Conservation (phyloP, 2,888 invertebrate genomes). For the Crematogaster levior region DNA sequence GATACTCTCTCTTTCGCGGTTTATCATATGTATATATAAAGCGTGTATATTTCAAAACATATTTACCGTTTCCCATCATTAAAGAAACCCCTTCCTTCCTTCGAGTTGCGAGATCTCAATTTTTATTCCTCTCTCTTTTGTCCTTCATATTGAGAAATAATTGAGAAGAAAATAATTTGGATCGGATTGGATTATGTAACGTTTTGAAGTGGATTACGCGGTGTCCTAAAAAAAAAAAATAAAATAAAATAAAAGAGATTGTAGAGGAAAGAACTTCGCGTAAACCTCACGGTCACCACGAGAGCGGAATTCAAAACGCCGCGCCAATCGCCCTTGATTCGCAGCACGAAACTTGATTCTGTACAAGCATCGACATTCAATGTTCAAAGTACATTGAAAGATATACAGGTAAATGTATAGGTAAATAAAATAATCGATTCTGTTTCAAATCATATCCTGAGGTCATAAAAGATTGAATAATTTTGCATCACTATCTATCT, state of each 20-base stretch:
- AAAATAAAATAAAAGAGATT: not conserved
- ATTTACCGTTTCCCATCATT: not conserved
- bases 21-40: not conserved
- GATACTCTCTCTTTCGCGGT: not conserved
- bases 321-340: constrained; percentile 39
- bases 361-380: not conserved
- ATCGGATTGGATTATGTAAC: not conserved
- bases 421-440: not conserved
- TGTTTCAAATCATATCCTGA: not conserved
- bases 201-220: not conserved
- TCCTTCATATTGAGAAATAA: not conserved
- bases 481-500: not conserved
- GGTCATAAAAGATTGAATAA: not conserved
- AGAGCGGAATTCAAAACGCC: constrained; percentile 39
- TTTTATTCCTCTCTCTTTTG: not conserved
- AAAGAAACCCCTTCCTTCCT: too few species aligned
- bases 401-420: not conserved
- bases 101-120: not conserved
- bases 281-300: constrained; percentile 60
- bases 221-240: not conserved
- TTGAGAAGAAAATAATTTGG: not conserved
- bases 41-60: not conserved
- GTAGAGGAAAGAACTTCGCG: not conserved
- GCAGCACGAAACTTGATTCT: not conserved
- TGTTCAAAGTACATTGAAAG: not conserved